These are phyloP conservation scores for Siniperca chuatsi DNA, from an alignment of 2,113 vertebrate species.

Conservation along the genomic window DNA sequence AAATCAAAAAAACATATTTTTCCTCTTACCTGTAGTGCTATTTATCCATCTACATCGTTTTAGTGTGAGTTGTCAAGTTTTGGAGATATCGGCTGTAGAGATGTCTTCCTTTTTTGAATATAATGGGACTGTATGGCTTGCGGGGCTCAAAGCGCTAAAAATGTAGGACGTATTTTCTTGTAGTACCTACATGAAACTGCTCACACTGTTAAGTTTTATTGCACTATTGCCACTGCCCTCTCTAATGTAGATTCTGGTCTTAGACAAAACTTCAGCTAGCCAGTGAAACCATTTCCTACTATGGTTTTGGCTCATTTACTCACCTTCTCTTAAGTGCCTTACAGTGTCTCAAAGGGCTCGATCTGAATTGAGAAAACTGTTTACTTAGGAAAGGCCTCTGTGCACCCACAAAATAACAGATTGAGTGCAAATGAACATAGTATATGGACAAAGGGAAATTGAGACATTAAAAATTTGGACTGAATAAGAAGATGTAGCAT, in stretches of 20 bases:
- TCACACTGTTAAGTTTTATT: too few relatives aligned
- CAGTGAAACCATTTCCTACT: conserved; percentile 4
- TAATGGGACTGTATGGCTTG: too few relatives aligned
- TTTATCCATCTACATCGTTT: too few relatives aligned
- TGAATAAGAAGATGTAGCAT: background rate
- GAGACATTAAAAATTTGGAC: background rate
- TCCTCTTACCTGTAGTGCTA: too few relatives aligned
- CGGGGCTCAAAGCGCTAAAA: too few relatives aligned
- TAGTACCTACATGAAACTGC: too few relatives aligned
- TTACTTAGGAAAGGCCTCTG: conserved; percentile 34
- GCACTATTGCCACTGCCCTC: background rate
- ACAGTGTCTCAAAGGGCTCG: background rate
- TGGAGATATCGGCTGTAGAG: too few relatives aligned
- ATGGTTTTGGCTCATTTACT: conserved; percentile 36
- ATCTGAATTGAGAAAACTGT: conserved; percentile 15
- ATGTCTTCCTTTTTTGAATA: too few relatives aligned
- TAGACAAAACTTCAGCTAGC: conserved; percentile 11
- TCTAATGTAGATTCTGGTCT: background rate
- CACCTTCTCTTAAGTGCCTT: background rate
- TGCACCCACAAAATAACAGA: conserved; percentile 31
- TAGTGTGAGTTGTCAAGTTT: too few relatives aligned
- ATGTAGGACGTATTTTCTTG: too few relatives aligned
- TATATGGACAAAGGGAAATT: conserved; percentile 4
- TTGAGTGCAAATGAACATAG: background rate
- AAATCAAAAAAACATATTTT: too few relatives aligned